A percentile compares a stretch with the other conserved stretches of the same genome.
Evolutionary conservation across 2,888 invertebrate genomes (phyloP).

Genomic region (Lomographa bimaculata): DNA sequence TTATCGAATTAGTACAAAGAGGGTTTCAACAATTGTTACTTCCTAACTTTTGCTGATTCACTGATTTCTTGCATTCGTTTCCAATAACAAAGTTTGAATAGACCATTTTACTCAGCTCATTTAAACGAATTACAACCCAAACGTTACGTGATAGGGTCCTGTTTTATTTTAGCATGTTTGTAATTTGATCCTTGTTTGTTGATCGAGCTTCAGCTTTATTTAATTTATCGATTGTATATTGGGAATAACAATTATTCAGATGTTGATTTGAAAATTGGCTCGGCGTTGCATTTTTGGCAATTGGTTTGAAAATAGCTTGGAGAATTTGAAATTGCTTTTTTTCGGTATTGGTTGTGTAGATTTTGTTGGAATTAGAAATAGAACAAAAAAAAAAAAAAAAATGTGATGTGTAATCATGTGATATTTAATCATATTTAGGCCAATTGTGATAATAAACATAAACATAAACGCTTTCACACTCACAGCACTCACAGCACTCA

Average conservation of each 20-base stretch:
- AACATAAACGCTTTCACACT: too few species aligned
- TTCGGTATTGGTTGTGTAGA: too few species aligned
- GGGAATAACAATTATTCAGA: constrained; percentile 24
- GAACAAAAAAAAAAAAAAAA: too few species aligned
- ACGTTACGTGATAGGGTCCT: too few species aligned
- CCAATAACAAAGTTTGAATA: constrained; percentile 27
- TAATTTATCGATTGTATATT: constrained; percentile 22
- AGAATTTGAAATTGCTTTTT: too few species aligned
- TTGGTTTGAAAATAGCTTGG: constrained; percentile 6
- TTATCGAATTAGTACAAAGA: constrained; percentile 25
- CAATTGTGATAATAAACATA: too few species aligned
- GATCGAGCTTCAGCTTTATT: constrained; percentile 13
- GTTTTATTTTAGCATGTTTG: too few species aligned
- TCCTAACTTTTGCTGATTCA: constrained; percentile 25
- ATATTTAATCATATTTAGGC: too few species aligned
- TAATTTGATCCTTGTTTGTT: constrained; percentile 10
- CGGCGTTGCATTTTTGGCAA: constrained; percentile 8
- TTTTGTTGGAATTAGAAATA: too few species aligned
- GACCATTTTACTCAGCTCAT: constrained; percentile 14
- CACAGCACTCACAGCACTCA: too few species aligned
- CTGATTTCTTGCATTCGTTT: constrained; percentile 31
- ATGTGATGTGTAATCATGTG: too few species aligned
- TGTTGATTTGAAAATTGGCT: constrained; percentile 16
- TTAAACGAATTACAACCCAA: constrained; percentile 1
- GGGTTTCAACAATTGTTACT: constrained; percentile 22